These are phyloP conservation scores for Aphrophora alni DNA, from an alignment of 2,888 invertebrate genomes.

Conservation along the genomic window DNA sequence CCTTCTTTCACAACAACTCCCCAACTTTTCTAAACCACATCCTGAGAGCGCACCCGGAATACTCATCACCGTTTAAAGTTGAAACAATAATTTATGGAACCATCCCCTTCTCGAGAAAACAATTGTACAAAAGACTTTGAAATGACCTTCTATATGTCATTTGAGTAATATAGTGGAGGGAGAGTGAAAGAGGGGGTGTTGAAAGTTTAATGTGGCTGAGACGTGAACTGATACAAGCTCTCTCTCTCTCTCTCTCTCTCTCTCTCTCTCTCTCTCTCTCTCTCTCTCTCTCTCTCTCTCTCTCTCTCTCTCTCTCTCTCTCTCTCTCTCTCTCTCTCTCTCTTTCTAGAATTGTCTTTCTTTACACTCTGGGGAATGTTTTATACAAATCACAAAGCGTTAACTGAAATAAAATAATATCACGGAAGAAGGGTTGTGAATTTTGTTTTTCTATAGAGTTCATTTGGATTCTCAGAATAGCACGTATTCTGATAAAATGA, in stretches of 20 bases:
- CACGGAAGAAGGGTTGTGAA: too few relatives aligned
- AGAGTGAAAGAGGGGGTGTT: not conserved
- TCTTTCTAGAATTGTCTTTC: too few relatives aligned
- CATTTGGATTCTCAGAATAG: too few relatives aligned
- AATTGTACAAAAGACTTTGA: slow-evolving; percentile 9
- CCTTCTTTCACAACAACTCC: not conserved
- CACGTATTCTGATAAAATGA: too few relatives aligned
- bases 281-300: not conserved
- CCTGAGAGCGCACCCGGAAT: not conserved
- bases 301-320: not conserved
- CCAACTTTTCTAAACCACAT: not conserved
- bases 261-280: too few relatives aligned
- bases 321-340: not conserved
- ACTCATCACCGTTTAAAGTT: not conserved
- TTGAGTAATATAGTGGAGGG: not conserved
- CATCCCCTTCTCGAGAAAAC: not conserved
- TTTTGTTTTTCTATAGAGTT: too few relatives aligned
- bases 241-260: not conserved
- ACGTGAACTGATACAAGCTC: not conserved
- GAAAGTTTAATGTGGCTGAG: not conserved
- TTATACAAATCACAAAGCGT: too few relatives aligned
- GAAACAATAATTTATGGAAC: not conserved
- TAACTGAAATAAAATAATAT: too few relatives aligned
- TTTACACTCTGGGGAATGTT: too few relatives aligned
- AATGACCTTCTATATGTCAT: slow-evolving; percentile 6